These are phyloP conservation scores for Orthochromis malagaraziensis DNA, from an alignment of 2,113 vertebrate species.

Conservation along the genomic window DNA sequence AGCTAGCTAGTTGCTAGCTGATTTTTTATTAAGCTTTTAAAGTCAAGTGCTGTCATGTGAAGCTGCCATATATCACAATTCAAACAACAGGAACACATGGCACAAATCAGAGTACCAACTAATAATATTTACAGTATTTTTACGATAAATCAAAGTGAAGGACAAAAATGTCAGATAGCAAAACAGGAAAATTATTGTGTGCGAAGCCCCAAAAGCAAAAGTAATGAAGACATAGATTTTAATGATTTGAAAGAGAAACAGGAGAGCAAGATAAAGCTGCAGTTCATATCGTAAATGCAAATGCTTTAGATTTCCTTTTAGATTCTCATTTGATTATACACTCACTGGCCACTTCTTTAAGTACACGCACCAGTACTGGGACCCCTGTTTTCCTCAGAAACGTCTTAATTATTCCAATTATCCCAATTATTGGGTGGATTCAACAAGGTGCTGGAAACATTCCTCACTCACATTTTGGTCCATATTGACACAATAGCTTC, in stretches of 20 bases:
- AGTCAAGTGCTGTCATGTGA: background rate
- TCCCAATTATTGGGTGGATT: background rate
- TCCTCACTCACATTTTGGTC: background rate
- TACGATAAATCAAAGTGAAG: background rate
- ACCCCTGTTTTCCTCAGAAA: fast-evolving
- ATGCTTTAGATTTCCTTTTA: background rate
- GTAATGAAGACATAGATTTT: background rate
- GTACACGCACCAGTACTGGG: fast-evolving
- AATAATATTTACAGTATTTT: background rate
- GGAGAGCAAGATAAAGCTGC: background rate
- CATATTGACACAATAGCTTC: fast-evolving
- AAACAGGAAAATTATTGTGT: background rate
- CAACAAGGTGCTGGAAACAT: background rate
- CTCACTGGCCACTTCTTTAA: background rate
- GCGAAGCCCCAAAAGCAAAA: background rate
- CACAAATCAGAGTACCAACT: background rate
- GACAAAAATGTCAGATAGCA: fast-evolving
- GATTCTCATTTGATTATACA: background rate
- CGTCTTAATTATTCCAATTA: background rate
- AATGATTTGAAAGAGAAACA: background rate
- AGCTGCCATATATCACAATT: background rate
- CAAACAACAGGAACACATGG: fast-evolving
- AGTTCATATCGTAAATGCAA: background rate
- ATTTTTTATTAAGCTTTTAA: background rate
- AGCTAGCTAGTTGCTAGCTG: background rate